Conservation (phyloP, 2,113 vertebrate genomes). For the Prunella fulvescens region DNA sequence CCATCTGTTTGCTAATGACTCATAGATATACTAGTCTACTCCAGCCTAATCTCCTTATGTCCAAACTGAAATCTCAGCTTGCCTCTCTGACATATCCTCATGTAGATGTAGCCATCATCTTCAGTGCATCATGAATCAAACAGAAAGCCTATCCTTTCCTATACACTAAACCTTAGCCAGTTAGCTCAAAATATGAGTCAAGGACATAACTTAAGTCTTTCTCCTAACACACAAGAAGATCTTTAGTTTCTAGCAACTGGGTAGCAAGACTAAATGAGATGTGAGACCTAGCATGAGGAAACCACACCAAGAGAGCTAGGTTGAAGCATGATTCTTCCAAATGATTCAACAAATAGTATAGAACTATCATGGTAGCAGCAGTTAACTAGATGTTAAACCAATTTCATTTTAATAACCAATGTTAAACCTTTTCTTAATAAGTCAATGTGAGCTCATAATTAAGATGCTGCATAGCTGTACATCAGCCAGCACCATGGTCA, state of each 20-base stretch:
- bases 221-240: background rate
- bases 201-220: background rate
- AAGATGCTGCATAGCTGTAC: background rate
- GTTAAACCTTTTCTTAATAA: background rate
- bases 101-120: background rate
- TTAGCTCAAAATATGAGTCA: background rate
- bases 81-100: background rate
- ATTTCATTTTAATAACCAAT: too few relatives aligned
- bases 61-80: constrained; percentile 22
- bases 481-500: fast-evolving
- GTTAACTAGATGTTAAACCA: background rate
- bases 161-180: background rate
- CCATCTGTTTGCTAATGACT: constrained; percentile 64
- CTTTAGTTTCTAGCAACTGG: background rate
- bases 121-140: background rate
- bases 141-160: background rate
- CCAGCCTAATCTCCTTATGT: constrained; percentile 41
- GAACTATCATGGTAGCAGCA: background rate
- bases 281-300: background rate
- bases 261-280: background rate
- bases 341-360: background rate
- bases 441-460: background rate
- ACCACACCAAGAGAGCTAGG: background rate
- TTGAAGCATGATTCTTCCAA: background rate
- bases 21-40: constrained; percentile 32